phyloP scores from a whole-genome alignment of 2,113 vertebrate species.

The Pygoscelis antarcticus region DNA sequence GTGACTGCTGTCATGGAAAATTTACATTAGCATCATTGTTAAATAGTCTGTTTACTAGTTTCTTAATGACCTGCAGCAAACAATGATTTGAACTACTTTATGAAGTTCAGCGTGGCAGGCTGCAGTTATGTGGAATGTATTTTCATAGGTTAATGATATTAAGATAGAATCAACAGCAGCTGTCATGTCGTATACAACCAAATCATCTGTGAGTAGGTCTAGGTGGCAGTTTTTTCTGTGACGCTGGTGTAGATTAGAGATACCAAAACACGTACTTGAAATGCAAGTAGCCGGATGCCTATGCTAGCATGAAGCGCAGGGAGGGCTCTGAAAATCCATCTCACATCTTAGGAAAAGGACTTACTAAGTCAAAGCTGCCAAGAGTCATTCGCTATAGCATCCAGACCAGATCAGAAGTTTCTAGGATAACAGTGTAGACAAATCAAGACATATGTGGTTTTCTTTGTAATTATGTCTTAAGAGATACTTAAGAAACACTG shows the following conservation, averaged over 20 bases:
- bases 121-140: neutral
- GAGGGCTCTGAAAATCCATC: neutral
- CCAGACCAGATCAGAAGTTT: neutral
- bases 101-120: neutral
- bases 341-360: neutral
- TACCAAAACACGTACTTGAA: neutral
- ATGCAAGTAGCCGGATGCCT: neutral
- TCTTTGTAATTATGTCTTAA: neutral
- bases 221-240: neutral
- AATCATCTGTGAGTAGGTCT: neutral
- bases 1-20: conserved; percentile 65
- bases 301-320: neutral
- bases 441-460: neutral
- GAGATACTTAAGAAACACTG: neutral
- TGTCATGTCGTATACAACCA: neutral
- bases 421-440: neutral
- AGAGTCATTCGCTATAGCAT: neutral
- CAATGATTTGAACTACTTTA: conserved; percentile 55
- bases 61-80: conserved; percentile 69
- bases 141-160: conserved; percentile 47
- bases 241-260: neutral
- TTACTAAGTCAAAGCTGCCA: neutral
- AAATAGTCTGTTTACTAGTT: conserved; percentile 64
- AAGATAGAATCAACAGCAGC: conserved; percentile 6
- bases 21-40: conserved; percentile 65